These are phyloP conservation scores for Halictus ligatus DNA, from an alignment of 2,888 invertebrate genomes.

Conservation along the genomic window DNA sequence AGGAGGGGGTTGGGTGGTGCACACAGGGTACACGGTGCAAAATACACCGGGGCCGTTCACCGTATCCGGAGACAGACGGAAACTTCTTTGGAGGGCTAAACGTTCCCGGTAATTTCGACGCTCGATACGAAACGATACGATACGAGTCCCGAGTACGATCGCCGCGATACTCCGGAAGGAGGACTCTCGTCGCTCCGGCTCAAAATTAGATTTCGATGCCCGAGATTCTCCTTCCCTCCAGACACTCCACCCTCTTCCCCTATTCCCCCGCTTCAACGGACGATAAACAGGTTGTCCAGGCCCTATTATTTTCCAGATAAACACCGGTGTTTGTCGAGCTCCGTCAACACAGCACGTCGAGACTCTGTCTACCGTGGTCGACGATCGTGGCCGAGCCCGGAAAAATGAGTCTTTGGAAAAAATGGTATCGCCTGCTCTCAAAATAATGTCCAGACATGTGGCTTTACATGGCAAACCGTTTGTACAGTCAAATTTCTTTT, in stretches of 20 bases:
- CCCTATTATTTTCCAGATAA: slow-evolving; percentile 35
- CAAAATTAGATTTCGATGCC: slow-evolving; percentile 66
- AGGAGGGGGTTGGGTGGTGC: neutral
- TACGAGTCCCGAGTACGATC: slow-evolving; percentile 43
- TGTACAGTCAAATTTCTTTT: neutral
- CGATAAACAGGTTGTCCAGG: slow-evolving; percentile 20
- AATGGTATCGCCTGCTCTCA: neutral
- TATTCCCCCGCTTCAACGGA: neutral
- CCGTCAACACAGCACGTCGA: neutral
- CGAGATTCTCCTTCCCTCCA: slow-evolving; percentile 20
- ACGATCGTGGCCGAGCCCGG: neutral
- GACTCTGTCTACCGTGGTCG: neutral
- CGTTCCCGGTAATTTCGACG: slow-evolving; percentile 65
- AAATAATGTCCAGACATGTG: too few relatives aligned
- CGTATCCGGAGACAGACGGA: slow-evolving; percentile 41
- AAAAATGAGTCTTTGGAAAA: neutral
- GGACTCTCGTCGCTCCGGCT: slow-evolving; percentile 12
- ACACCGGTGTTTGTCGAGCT: slow-evolving; percentile 19
- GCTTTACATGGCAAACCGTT: neutral
- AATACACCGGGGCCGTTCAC: slow-evolving; percentile 29
- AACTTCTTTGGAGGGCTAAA: slow-evolving; percentile 63
- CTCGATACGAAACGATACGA: slow-evolving; percentile 34
- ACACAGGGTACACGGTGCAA: slow-evolving; percentile 9
- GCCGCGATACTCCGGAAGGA: slow-evolving; percentile 27
- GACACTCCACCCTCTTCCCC: too few relatives aligned